Evolutionary conservation across 2,797 vertebrate genomes (phyloP).

Genomic region (Acanthiza pusilla): DNA sequence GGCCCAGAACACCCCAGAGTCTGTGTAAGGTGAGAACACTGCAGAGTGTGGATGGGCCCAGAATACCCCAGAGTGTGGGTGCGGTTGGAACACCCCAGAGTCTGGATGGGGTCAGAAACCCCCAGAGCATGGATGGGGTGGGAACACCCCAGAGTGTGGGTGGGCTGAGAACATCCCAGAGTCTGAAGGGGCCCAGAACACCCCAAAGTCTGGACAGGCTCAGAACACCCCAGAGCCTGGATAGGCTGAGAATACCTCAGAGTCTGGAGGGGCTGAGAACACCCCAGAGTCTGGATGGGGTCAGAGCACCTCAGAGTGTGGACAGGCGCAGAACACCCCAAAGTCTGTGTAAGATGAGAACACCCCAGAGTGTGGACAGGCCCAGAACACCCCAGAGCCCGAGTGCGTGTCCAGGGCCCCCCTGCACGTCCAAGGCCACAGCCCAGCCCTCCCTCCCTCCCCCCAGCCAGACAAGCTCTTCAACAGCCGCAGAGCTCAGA

Average conservation of each 20-base stretch:
- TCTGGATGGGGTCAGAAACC: neutral
- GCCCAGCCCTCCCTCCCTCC: neutral
- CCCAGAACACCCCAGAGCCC: neutral
- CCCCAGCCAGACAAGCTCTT: neutral
- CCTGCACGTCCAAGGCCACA: neutral
- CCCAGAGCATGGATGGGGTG: neutral
- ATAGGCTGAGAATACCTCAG: too few relatives aligned
- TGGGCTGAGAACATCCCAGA: too few relatives aligned
- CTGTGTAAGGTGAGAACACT: too few relatives aligned
- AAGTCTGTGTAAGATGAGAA: neutral
- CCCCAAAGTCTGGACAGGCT: too few relatives aligned
- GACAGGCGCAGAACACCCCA: neutral
- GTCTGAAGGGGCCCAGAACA: too few relatives aligned
- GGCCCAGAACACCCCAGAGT: too few relatives aligned
- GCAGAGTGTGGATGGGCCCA: too few relatives aligned
- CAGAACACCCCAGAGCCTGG: too few relatives aligned
- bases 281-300: too few relatives aligned
- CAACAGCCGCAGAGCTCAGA: neutral
- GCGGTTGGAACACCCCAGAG: too few relatives aligned
- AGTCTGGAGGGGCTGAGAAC: too few relatives aligned
- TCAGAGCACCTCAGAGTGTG: neutral
- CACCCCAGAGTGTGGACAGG: neutral
- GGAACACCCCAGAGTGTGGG: neutral
- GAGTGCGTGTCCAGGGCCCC: neutral
- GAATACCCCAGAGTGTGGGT: too few relatives aligned